phyloP scores from a whole-genome alignment of 2,888 invertebrate species.

The Tenthredo mesomela region DNA sequence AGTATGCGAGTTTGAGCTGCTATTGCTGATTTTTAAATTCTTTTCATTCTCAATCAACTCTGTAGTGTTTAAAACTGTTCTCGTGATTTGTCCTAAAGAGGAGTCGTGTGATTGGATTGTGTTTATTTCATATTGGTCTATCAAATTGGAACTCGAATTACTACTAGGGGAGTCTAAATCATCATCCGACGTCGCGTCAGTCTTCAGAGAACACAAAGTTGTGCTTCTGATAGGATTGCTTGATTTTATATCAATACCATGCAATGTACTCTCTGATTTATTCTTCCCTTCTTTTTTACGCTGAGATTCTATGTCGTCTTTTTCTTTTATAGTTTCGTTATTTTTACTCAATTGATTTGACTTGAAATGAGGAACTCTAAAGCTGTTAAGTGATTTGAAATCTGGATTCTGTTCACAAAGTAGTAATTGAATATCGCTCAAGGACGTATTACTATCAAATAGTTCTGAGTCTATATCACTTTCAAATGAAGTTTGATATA shows the following conservation, averaged over 20 bases:
- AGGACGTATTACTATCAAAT: background rate
- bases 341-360: background rate
- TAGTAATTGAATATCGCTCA: background rate
- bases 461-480: background rate
- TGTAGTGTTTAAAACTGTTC: slow-evolving; percentile 5
- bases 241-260: background rate
- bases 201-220: background rate
- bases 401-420: background rate
- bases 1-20: slow-evolving; percentile 34
- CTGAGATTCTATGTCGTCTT: background rate
- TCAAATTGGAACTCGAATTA: background rate
- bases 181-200: background rate
- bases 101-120: background rate
- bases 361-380: background rate
- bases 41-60: slow-evolving; percentile 61
- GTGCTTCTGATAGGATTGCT: background rate
- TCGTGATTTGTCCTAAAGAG: background rate
- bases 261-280: background rate
- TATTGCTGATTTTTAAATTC: slow-evolving; percentile 58
- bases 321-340: background rate
- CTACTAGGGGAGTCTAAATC: slow-evolving; percentile 2
- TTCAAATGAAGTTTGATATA: background rate
- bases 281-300: background rate
- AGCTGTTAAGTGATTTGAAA: background rate
- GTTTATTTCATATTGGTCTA: slow-evolving; percentile 13